phyloP scores from a whole-genome alignment of 2,797 vertebrate genomes.

The Hippopotamyrus pictus region DNA sequence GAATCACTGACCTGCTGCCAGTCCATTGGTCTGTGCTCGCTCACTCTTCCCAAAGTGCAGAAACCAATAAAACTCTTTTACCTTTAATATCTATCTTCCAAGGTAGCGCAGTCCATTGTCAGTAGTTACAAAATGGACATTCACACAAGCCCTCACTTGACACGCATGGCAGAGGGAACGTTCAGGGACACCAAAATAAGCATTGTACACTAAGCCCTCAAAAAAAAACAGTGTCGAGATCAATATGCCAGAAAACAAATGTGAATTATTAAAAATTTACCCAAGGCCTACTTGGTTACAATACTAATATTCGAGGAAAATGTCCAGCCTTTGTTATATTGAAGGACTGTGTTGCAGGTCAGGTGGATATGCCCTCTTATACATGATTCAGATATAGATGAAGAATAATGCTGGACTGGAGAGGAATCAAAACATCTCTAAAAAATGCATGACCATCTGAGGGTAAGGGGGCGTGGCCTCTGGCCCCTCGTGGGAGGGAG shows the following conservation, averaged over 20 bases:
- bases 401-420: neutral
- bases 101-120: neutral
- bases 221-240: neutral
- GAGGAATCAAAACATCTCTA: neutral
- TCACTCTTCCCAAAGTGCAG: neutral
- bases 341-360: neutral
- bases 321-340: neutral
- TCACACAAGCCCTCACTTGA: neutral
- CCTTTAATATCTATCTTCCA: neutral
- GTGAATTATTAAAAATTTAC: neutral
- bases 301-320: neutral
- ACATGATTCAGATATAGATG: neutral
- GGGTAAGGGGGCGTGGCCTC: neutral
- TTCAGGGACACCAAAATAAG: constrained; percentile 6
- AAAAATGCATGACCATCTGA: neutral
- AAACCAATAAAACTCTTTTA: neutral
- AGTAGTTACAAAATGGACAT: neutral
- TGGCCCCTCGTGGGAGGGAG: neutral
- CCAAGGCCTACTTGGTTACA: neutral
- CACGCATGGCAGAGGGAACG: neutral
- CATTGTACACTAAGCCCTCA: neutral
- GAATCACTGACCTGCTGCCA: neutral
- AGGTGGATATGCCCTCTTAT: neutral
- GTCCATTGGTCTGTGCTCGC: neutral
- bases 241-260: neutral